These are phyloP conservation scores for Puntigrus tetrazona DNA, from an alignment of 2,113 vertebrate genomes.

Conservation along the genomic window DNA sequence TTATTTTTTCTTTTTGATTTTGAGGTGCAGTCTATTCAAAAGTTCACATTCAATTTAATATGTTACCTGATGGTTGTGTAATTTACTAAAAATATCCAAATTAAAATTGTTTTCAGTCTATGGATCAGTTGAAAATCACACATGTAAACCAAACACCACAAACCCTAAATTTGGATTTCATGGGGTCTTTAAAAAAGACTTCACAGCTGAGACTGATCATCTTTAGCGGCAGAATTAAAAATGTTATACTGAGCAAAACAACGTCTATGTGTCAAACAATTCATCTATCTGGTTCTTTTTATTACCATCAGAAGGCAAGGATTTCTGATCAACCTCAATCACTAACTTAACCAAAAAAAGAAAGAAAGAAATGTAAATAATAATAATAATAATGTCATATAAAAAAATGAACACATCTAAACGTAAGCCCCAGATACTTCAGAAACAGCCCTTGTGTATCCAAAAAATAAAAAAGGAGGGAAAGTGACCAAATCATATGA, in stretches of 20 bases:
- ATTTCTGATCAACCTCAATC: constrained; percentile 4
- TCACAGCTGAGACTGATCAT: background rate
- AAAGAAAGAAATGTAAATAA: background rate
- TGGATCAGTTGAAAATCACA: background rate
- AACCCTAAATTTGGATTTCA: background rate
- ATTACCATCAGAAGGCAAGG: background rate
- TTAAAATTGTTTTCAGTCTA: background rate
- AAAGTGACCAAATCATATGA: constrained; percentile 69
- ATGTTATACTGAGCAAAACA: background rate
- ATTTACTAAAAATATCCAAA: background rate
- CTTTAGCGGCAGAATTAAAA: background rate
- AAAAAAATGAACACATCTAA: background rate
- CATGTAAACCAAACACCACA: background rate
- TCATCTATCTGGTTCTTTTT: background rate
- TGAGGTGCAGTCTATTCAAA: no score
- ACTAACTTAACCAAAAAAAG: background rate
- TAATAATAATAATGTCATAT: no score
- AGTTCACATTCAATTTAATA: background rate
- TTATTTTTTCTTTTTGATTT: no score
- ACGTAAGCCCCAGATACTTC: background rate
- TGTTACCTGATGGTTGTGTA: background rate
- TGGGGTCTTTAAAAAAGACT: background rate
- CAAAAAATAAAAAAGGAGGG: constrained; percentile 47
- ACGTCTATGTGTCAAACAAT: background rate
- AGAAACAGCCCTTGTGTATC: constrained; percentile 33